A percentile compares a stretch with the other conserved stretches of the same genome.
phyloP scores from a whole-genome alignment of 1,140 invertebrate genomes.

The Achroia grisella region DNA sequence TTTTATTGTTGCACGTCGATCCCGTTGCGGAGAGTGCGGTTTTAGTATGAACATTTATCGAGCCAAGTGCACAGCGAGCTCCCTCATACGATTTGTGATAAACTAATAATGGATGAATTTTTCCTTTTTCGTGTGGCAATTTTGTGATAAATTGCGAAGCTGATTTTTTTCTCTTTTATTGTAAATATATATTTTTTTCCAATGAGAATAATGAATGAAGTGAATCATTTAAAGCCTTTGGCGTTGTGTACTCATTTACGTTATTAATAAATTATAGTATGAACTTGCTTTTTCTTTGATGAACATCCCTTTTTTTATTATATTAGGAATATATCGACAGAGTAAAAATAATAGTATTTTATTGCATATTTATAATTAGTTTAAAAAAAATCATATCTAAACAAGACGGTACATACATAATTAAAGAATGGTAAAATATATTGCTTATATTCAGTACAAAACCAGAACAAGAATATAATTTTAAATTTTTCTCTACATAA shows the following conservation, averaged over 20 bases:
- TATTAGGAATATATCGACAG: too few species aligned
- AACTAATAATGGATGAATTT: slow-evolving; percentile 44
- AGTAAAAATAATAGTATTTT: too few species aligned
- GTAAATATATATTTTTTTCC: slow-evolving; percentile 65
- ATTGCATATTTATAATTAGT: too few species aligned
- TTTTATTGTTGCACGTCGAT: slow-evolving; percentile 51
- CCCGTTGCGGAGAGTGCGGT: slow-evolving; percentile 21
- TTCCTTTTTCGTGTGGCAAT: slow-evolving; percentile 53
- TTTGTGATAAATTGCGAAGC: slow-evolving; percentile 62
- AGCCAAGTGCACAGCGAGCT: slow-evolving; percentile 64
- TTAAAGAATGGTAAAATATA: too few species aligned
- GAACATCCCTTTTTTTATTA: not conserved
- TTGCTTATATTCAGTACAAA: not conserved
- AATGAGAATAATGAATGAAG: slow-evolving; percentile 64
- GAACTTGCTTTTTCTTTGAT: slow-evolving; percentile 29
- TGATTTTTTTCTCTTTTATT: slow-evolving; percentile 66
- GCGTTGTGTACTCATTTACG: slow-evolving; percentile 72
- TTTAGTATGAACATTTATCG: slow-evolving; percentile 26
- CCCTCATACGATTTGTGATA: slow-evolving; percentile 65
- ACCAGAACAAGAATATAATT: too few species aligned
- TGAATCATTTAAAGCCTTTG: slow-evolving; percentile 69
- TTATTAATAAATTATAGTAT: slow-evolving; percentile 73
- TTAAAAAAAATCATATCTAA: too few species aligned
- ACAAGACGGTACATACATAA: too few species aligned
- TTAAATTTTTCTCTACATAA: not conserved